Percentiles rank a stretch among this genome's conserved stretches.
phyloP scores from a whole-genome alignment of 2,888 invertebrate genomes.

The Epirrhoe alternata region DNA sequence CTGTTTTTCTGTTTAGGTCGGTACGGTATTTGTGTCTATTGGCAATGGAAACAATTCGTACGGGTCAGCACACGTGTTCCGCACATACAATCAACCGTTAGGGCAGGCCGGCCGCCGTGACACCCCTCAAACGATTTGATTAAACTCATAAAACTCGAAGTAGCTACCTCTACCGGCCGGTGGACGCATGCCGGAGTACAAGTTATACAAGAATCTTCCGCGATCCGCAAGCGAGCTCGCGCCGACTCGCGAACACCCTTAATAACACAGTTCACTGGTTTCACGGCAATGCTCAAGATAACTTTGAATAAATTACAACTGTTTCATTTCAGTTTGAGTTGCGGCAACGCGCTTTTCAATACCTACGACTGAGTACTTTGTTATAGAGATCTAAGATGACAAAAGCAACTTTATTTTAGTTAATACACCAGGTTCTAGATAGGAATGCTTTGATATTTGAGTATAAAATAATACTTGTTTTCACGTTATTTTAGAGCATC shows the following conservation, averaged over 20 bases:
- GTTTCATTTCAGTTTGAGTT: constrained; percentile 46
- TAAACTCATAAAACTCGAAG: constrained; percentile 79
- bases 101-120: constrained; percentile 57
- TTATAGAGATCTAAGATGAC: neutral
- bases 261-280: constrained; percentile 81
- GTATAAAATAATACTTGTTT: neutral
- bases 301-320: constrained; percentile 70
- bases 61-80: constrained; percentile 72
- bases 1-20: constrained; percentile 50
- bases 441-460: neutral
- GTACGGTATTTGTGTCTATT: constrained; percentile 51
- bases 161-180: constrained; percentile 52
- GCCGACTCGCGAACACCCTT: constrained; percentile 67
- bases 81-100: constrained; percentile 74
- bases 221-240: constrained; percentile 59
- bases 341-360: constrained; percentile 16
- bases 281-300: constrained; percentile 70
- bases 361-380: neutral
- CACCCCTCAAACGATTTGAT: constrained; percentile 79
- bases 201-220: constrained; percentile 56
- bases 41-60: constrained; percentile 53
- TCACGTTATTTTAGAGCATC: neutral
- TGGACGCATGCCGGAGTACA: constrained; percentile 36
- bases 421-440: too few relatives aligned
- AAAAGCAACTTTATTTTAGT: neutral